Conservation (phyloP, 2,113 vertebrate genomes). For the Hydrochoerus hydrochaeris region DNA sequence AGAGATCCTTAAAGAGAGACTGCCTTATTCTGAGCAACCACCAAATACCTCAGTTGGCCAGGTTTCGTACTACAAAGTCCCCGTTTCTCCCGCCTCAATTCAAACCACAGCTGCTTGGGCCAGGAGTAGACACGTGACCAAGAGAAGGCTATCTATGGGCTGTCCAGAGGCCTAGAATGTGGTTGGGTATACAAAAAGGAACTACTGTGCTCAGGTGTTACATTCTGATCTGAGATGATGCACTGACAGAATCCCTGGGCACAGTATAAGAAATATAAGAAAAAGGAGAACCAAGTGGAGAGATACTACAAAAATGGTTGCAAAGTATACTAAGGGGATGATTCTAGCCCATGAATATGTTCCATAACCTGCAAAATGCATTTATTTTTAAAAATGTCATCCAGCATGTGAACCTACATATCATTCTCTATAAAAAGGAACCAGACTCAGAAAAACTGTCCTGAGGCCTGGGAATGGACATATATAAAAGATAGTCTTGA, state of each 20-base stretch:
- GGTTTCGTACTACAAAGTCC: neutral
- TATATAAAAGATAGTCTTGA: neutral
- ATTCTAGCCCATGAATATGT: neutral
- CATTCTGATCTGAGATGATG: neutral
- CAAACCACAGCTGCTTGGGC: neutral
- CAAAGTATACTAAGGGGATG: neutral
- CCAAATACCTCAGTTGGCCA: neutral
- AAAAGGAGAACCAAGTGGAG: neutral
- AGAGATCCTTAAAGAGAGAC: neutral
- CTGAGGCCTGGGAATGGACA: neutral
- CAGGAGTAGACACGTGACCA: neutral
- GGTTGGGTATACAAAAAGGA: conserved; percentile 3
- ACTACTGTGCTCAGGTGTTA: neutral
- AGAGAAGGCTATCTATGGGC: neutral
- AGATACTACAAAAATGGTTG: neutral
- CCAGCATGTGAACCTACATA: neutral
- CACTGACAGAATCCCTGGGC: neutral
- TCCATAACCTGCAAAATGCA: neutral
- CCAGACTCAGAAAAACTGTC: neutral
- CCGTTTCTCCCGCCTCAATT: neutral
- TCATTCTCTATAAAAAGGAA: conserved; percentile 32
- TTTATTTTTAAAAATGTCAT: conserved; percentile 4
- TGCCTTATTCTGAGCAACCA: neutral
- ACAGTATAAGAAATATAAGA: neutral
- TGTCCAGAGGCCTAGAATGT: neutral